A percentile compares a stretch with the other conserved stretches of the same genome.
Conservation (phyloP, 2,888 invertebrate genomes). For the Rotaria magnacalcarata region DNA sequence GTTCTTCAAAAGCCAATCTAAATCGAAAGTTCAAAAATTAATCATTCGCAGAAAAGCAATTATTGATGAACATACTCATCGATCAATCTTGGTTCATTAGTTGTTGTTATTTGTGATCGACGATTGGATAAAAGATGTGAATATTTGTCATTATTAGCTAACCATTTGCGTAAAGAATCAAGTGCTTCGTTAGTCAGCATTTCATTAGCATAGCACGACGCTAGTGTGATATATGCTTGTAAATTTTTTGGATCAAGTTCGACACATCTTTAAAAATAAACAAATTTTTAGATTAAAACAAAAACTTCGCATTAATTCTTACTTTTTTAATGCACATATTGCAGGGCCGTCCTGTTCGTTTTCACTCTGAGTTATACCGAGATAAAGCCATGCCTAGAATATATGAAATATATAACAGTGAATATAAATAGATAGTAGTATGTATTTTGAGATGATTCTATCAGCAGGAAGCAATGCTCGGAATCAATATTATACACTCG, state of each 20-base stretch:
- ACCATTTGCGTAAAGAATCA: constrained; percentile 67
- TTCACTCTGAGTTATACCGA: constrained; percentile 86
- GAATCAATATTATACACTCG: too few species aligned
- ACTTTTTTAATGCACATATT: constrained; percentile 79
- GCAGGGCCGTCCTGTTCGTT: constrained; percentile 92
- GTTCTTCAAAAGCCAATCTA: constrained; percentile 48
- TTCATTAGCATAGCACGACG: constrained; percentile 92
- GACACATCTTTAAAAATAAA: constrained; percentile 64
- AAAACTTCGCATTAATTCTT: constrained; percentile 22
- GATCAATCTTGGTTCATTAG: neutral
- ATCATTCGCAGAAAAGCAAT: neutral
- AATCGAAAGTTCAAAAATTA: too few species aligned
- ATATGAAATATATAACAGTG: too few species aligned
- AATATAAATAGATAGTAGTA: too few species aligned
- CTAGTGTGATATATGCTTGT: constrained; percentile 79
- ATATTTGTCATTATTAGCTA: constrained; percentile 73
- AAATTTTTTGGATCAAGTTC: constrained; percentile 74
- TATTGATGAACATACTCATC: neutral
- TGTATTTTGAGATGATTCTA: too few species aligned
- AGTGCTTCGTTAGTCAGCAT: constrained; percentile 84
- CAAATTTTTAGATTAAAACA: neutral
- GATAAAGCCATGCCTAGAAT: constrained; percentile 52
- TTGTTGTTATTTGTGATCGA: constrained; percentile 32
- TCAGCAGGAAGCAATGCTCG: too few species aligned
- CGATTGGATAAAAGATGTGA: constrained; percentile 65